These are phyloP conservation scores for Trematomus loennbergii DNA, from an alignment of 2,113 vertebrate genomes.

Conservation along the genomic window DNA sequence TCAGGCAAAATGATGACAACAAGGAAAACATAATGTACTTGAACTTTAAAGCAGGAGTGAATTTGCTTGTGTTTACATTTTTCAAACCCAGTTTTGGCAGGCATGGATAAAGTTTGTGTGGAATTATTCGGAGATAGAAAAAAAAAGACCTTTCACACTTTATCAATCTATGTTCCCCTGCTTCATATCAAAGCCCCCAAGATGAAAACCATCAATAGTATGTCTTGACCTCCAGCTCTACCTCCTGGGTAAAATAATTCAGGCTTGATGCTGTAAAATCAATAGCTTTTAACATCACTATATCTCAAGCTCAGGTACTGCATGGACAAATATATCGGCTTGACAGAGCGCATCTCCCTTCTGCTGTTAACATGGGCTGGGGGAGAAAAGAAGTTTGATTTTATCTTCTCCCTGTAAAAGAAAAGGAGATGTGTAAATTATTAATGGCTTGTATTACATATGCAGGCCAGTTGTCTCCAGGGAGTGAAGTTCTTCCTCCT, in stretches of 20 bases:
- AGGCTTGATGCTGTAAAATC: slow-evolving; percentile 61
- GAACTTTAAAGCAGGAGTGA: background rate
- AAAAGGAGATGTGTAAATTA: slow-evolving; percentile 59
- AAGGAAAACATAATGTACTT: slow-evolving; percentile 3
- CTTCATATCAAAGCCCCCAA: slow-evolving; percentile 22
- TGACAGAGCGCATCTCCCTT: slow-evolving; percentile 38
- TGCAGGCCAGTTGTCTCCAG: slow-evolving; percentile 42
- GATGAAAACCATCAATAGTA: slow-evolving; percentile 24
- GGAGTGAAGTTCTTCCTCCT: slow-evolving; percentile 42
- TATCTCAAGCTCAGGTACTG: slow-evolving; percentile 41
- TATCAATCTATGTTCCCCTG: background rate
- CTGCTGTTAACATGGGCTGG: slow-evolving; percentile 35
- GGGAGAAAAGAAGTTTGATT: slow-evolving; percentile 33
- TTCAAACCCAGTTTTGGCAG: background rate
- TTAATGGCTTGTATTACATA: slow-evolving; percentile 68
- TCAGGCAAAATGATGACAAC: slow-evolving; percentile 16
- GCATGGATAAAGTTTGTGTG: background rate
- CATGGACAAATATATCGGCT: slow-evolving; percentile 19
- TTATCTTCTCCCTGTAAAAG: slow-evolving; percentile 32
- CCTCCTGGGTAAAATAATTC: slow-evolving; percentile 51
- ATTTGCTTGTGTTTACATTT: slow-evolving; percentile 19
- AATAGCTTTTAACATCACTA: slow-evolving; percentile 70
- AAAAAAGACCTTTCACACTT: background rate
- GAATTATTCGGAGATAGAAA: background rate
- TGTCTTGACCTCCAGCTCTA: slow-evolving; percentile 37